Evolutionary conservation across 2,797 vertebrate species (phyloP).

Genomic region (Paramormyrops hopkinsi): DNA sequence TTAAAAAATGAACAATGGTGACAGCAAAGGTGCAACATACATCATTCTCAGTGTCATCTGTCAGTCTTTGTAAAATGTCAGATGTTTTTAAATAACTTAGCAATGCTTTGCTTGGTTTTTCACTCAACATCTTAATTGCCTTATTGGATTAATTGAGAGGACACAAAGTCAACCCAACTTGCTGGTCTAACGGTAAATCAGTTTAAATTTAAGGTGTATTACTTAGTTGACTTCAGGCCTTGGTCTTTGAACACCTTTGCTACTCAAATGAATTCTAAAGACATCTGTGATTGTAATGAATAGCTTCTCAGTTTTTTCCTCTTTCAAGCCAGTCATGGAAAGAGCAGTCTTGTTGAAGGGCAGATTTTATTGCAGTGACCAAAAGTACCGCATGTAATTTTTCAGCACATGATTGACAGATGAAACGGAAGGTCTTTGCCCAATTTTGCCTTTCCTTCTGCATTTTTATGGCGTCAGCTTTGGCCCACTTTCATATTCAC

Average conservation of each 20-base stretch:
- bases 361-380: slow-evolving; percentile 8
- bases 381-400: slow-evolving; percentile 9
- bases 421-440: slow-evolving; percentile 4
- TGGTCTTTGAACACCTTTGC: neutral
- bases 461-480: neutral
- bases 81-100: neutral
- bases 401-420: slow-evolving; percentile 12
- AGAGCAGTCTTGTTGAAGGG: slow-evolving; percentile 9
- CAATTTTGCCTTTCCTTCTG: slow-evolving; percentile 5
- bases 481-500: slow-evolving; percentile 1
- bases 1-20: neutral
- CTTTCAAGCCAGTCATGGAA: slow-evolving; percentile 12
- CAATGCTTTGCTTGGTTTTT: neutral
- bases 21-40: neutral
- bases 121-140: slow-evolving; percentile 1
- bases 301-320: neutral
- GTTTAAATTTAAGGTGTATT: neutral
- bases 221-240: neutral
- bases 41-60: neutral
- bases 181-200: neutral
- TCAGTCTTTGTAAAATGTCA: neutral
- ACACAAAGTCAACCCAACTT: neutral
- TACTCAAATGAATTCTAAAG: slow-evolving; percentile 1
- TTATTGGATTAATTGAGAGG: neutral
- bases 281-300: slow-evolving; percentile 4